These are phyloP conservation scores for Brevipalpus yothersi DNA, from an alignment of 1,140 invertebrate species.

Conservation along the genomic window DNA sequence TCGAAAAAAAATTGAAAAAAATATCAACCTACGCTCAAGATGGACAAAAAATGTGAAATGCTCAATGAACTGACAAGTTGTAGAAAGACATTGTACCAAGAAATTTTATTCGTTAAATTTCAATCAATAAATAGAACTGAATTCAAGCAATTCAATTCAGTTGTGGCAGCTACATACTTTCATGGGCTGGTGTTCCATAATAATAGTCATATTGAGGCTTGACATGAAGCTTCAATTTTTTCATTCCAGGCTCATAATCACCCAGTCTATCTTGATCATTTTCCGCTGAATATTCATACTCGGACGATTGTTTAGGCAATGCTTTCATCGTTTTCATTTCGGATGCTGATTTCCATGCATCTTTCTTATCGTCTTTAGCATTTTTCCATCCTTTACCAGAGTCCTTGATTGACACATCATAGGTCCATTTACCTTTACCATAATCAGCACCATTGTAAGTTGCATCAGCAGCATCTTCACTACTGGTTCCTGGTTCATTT, in stretches of 20 bases:
- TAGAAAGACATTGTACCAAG: too few relatives aligned
- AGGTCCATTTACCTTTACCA: background rate
- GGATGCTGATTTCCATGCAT: background rate
- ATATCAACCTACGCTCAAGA: too few relatives aligned
- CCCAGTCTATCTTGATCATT: background rate
- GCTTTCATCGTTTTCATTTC: background rate
- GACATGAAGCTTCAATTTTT: background rate
- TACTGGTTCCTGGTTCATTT: conserved; percentile 6
- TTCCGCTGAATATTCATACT: background rate
- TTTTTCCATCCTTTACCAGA: background rate
- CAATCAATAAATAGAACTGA: background rate
- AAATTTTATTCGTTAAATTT: too few relatives aligned
- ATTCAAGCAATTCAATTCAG: background rate
- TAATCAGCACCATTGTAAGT: background rate
- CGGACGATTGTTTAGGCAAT: background rate
- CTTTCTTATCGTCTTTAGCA: background rate
- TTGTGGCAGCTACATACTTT: background rate
- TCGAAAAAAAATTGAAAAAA: too few relatives aligned
- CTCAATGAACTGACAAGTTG: too few relatives aligned
- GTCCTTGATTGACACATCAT: background rate
- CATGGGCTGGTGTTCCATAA: conserved; percentile 4
- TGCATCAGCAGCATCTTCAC: background rate
- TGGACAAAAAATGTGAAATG: too few relatives aligned
- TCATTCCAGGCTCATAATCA: background rate
- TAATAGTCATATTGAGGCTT: background rate